Conservation (phyloP, 2,113 vertebrate species). For the Chunga burmeisteri region DNA sequence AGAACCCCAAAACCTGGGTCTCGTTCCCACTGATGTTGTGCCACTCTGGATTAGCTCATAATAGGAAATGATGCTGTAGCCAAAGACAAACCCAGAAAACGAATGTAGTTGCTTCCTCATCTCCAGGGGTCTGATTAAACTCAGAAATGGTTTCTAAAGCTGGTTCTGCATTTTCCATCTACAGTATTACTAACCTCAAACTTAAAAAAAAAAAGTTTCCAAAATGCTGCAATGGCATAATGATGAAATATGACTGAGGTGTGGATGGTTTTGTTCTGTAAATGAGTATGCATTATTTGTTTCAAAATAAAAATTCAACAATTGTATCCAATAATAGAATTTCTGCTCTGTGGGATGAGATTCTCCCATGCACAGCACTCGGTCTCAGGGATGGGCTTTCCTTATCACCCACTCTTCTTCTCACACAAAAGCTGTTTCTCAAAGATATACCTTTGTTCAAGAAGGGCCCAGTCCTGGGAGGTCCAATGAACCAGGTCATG, state of each 20-base stretch:
- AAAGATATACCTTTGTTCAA: not conserved
- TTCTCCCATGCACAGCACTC: not conserved
- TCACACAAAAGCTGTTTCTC: not conserved
- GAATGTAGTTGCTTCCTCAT: conserved; percentile 15
- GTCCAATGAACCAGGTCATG: not conserved
- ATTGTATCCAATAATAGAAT: not conserved
- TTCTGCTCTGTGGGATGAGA: not conserved
- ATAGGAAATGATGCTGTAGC: conserved; percentile 1
- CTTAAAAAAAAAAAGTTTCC: not conserved
- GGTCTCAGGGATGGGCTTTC: not conserved
- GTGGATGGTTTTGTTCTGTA: not conserved
- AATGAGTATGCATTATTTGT: not conserved
- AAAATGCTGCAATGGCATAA: not conserved
- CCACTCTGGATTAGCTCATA: not conserved
- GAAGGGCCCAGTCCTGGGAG: not conserved
- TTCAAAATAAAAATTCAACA: not conserved
- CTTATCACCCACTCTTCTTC: not conserved
- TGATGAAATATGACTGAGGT: not conserved
- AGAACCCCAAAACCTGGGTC: not conserved
- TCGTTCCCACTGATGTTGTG: not conserved
- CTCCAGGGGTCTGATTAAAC: not conserved
- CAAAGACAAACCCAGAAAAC: not conserved
- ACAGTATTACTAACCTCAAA: not conserved
- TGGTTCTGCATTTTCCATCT: conserved; percentile 23
- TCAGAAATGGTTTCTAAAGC: conserved; percentile 31